Percentiles rank a stretch among this genome's conserved stretches.
phyloP scores from a whole-genome alignment of 2,113 vertebrate genomes.

The Dascyllus trimaculatus region DNA sequence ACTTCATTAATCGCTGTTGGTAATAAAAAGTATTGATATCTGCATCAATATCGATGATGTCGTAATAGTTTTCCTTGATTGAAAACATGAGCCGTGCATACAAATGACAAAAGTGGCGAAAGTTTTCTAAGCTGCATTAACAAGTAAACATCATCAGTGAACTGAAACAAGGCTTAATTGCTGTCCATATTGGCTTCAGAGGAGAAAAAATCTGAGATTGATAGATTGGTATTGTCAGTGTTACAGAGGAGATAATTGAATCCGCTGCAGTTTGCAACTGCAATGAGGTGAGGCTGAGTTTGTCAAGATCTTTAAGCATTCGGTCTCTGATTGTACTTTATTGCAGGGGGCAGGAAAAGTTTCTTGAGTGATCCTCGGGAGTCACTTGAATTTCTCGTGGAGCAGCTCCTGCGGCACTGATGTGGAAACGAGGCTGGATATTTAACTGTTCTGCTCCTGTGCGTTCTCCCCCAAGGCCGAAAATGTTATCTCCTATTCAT shows the following conservation, averaged over 20 bases:
- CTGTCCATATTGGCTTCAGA: background rate
- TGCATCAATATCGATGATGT: too few relatives aligned
- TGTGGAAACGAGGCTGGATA: slow-evolving; percentile 23
- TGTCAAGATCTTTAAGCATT: background rate
- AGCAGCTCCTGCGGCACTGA: slow-evolving; percentile 26
- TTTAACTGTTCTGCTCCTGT: slow-evolving; percentile 35
- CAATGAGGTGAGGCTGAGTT: slow-evolving; percentile 38
- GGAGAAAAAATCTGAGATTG: background rate
- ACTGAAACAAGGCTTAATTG: background rate
- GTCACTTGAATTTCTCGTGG: slow-evolving; percentile 22
- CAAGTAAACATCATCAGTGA: background rate
- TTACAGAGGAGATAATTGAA: slow-evolving; percentile 33
- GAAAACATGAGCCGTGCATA: background rate
- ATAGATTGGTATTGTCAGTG: slow-evolving; percentile 24
- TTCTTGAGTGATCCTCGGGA: slow-evolving; percentile 6
- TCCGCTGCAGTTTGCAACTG: slow-evolving; percentile 27
- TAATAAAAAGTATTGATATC: too few relatives aligned
- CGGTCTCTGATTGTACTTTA: slow-evolving; percentile 18
- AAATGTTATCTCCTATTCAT: slow-evolving; percentile 45
- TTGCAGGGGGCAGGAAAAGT: background rate
- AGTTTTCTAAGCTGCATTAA: background rate
- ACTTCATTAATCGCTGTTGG: background rate
- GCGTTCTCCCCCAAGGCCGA: slow-evolving; percentile 27
- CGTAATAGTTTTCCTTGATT: too few relatives aligned
- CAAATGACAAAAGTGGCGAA: background rate